These are phyloP conservation scores for Heterodera filipjevi DNA, from an alignment of 2,888 invertebrate species.

Conservation along the genomic window DNA sequence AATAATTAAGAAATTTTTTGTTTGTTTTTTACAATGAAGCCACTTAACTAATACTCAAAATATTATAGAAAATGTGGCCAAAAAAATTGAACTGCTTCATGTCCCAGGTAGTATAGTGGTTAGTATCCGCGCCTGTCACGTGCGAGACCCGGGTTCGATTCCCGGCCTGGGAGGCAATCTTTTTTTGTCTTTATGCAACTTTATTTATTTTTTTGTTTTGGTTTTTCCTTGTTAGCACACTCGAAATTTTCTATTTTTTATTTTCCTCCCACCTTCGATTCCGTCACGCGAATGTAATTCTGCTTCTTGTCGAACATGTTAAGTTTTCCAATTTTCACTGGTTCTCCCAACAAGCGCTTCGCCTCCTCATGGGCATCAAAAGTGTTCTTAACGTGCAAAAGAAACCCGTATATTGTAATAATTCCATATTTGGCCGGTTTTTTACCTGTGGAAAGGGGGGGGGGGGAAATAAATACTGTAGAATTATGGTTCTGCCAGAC, in stretches of 20 bases:
- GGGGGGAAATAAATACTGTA: too few species aligned
- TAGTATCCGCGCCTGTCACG: conserved; percentile 62
- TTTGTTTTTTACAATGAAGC: too few species aligned
- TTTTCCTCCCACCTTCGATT: conserved; percentile 49
- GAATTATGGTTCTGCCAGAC: too few species aligned
- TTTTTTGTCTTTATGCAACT: conserved; percentile 33
- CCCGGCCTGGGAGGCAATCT: conserved; percentile 54
- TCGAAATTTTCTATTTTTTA: neutral
- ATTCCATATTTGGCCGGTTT: too few species aligned
- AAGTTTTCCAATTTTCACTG: conserved; percentile 58
- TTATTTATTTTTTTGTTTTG: neutral
- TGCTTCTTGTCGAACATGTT: conserved; percentile 55
- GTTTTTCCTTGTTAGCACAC: neutral
- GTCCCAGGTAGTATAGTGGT: conserved; percentile 61
- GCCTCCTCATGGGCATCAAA: conserved; percentile 57
- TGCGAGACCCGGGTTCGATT: conserved; percentile 63
- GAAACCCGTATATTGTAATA: neutral
- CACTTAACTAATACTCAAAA: too few species aligned
- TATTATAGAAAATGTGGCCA: neutral
- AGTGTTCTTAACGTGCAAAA: conserved; percentile 35
- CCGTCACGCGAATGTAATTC: conserved; percentile 57
- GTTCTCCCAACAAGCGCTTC: conserved; percentile 53
- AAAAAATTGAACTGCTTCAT: neutral
- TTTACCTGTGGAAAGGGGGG: too few species aligned
- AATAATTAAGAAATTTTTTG: too few species aligned